Evolutionary conservation across 2,888 invertebrate genomes (phyloP).

Genomic region (Lasioglossum lativentre): DNA sequence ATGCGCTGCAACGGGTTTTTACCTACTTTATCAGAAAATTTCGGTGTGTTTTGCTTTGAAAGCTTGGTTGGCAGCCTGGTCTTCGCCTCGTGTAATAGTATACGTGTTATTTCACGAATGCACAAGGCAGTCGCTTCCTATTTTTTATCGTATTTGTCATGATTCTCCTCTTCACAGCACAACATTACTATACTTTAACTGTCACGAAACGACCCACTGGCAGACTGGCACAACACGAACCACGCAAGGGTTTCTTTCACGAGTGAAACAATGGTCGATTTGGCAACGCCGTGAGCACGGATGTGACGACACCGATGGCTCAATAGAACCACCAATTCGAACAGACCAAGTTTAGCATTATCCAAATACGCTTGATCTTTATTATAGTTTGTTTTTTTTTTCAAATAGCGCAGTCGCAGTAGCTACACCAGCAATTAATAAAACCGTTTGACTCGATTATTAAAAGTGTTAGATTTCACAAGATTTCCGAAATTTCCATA

Average conservation of each 20-base stretch:
- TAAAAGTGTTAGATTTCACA: background rate
- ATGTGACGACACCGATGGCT: constrained; percentile 50
- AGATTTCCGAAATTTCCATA: background rate
- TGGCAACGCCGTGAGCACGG: constrained; percentile 59
- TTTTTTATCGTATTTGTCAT: constrained; percentile 68
- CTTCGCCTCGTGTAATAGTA: constrained; percentile 51
- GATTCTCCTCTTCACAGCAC: constrained; percentile 57
- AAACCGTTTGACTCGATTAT: no score
- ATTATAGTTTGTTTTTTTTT: background rate
- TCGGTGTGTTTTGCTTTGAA: constrained; percentile 42
- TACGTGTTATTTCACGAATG: constrained; percentile 79
- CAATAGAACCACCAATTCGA: constrained; percentile 46
- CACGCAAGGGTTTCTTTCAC: constrained; percentile 23
- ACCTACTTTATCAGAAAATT: constrained; percentile 47
- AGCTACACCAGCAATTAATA: no score
- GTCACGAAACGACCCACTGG: constrained; percentile 32
- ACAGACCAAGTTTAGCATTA: background rate
- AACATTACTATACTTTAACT: constrained; percentile 30
- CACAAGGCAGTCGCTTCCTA: constrained; percentile 66
- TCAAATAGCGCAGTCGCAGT: background rate
- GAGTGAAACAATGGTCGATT: constrained; percentile 40
- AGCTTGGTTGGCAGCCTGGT: constrained; percentile 48
- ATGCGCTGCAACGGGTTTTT: constrained; percentile 11
- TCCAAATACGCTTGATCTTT: background rate
- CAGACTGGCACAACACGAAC: constrained; percentile 7